A percentile compares a stretch with the other conserved stretches of the same genome.
Conservation (phyloP, 2,113 vertebrate species). For the Sinocyclocheilus anshuiensis region DNA sequence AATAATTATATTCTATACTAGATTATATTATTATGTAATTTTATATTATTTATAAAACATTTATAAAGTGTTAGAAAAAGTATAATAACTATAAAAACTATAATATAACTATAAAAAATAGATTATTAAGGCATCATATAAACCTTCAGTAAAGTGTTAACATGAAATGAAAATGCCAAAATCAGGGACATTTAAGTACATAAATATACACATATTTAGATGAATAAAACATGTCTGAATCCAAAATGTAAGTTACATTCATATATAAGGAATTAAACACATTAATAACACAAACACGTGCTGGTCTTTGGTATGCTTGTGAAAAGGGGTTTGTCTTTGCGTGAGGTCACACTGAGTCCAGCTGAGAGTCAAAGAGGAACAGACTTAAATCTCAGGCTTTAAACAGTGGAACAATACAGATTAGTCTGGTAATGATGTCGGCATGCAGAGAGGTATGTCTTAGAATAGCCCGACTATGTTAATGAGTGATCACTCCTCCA, state of each 20-base stretch:
- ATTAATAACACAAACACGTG: slow-evolving; percentile 18
- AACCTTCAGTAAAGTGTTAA: neutral
- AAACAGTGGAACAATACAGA: slow-evolving; percentile 64
- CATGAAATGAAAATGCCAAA: neutral
- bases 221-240: neutral
- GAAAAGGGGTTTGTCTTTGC: slow-evolving; percentile 66
- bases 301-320: slow-evolving; percentile 62
- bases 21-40: neutral
- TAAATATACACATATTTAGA: neutral
- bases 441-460: slow-evolving; percentile 30
- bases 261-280: neutral
- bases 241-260: neutral
- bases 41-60: neutral
- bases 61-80: neutral
- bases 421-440: slow-evolving; percentile 57
- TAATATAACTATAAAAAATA: neutral
- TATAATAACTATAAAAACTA: neutral
- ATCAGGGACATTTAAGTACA: neutral
- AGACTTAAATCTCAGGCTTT: slow-evolving; percentile 68
- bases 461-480: slow-evolving; percentile 26
- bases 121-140: neutral
- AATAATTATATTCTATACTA: neutral
- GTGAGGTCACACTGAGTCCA: slow-evolving; percentile 86
- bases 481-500: slow-evolving; percentile 38
- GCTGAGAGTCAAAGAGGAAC: slow-evolving; percentile 81